phyloP scores from a whole-genome alignment of 92 coral and sea anemone genomes.

The Micromussa lordhowensis region DNA sequence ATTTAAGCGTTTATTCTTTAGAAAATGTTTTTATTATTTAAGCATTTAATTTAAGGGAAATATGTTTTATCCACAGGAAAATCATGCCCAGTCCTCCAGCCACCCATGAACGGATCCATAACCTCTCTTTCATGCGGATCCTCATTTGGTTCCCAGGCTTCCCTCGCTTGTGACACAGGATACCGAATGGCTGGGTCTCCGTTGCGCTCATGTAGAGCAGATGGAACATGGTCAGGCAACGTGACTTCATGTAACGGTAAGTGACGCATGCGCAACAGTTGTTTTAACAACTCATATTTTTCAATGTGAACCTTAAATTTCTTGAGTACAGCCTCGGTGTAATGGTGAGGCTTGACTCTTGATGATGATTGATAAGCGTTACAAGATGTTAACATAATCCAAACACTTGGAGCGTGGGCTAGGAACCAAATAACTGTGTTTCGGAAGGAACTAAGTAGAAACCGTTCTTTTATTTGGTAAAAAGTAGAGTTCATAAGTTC shows the following conservation, averaged over 20 bases:
- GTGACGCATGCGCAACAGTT: neutral
- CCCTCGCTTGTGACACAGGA: constrained; percentile 48
- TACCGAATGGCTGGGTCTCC: constrained; percentile 43
- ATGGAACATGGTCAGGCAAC: constrained; percentile 68
- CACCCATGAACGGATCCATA: constrained; percentile 53
- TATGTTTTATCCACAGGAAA: constrained; percentile 23
- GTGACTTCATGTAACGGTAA: constrained; percentile 54
- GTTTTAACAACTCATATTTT: neutral
- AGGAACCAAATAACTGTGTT: neutral
- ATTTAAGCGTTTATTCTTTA: no score
- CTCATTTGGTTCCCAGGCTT: constrained; percentile 60
- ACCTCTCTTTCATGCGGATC: constrained; percentile 54
- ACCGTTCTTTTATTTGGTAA: neutral
- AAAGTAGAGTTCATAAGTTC: neutral
- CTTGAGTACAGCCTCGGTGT: constrained; percentile 63
- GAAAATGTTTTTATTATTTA: no score
- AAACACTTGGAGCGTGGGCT: neutral
- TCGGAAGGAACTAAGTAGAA: neutral
- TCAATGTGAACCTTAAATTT: no score
- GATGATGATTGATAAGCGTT: no score
- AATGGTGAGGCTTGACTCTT: constrained; percentile 47
- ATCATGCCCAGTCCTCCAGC: constrained; percentile 32
- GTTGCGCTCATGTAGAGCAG: constrained; percentile 45
- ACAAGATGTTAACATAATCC: no score
- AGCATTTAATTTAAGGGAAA: no score